Evolutionary conservation across 1,140 invertebrate species (phyloP).

Genomic region (Drosophila burlai): DNA sequence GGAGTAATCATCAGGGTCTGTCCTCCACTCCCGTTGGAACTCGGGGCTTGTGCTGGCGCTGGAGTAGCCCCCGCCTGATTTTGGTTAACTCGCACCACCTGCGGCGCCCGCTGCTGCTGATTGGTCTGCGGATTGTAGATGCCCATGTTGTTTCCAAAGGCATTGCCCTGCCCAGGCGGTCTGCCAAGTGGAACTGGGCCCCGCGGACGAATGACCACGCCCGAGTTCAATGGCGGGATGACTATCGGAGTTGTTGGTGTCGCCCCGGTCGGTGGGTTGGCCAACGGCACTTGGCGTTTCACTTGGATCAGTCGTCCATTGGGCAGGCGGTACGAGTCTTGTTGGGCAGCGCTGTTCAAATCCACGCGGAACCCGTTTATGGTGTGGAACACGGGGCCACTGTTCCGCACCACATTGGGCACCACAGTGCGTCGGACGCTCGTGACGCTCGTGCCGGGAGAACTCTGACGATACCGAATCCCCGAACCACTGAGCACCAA

Average conservation of each 20-base stretch:
- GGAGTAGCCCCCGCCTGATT: conserved; percentile 18
- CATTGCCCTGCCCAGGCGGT: conserved; percentile 12
- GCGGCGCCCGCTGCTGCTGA: conserved; percentile 58
- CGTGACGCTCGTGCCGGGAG: not conserved
- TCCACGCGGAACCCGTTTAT: conserved; percentile 84
- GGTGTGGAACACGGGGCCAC: conserved; percentile 79
- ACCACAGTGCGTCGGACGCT: conserved; percentile 63
- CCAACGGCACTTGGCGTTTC: conserved; percentile 69
- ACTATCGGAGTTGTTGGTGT: conserved; percentile 28
- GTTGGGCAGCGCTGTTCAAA: conserved; percentile 82
- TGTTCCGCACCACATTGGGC: conserved; percentile 45
- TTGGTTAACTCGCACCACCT: conserved; percentile 56
- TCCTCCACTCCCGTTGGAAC: conserved; percentile 38
- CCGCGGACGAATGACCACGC: conserved; percentile 53
- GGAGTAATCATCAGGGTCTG: conserved; percentile 32
- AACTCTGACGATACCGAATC: conserved; percentile 63
- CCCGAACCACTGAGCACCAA: conserved; percentile 72
- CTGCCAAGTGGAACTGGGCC: conserved; percentile 3
- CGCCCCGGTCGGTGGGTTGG: conserved; percentile 3
- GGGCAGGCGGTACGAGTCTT: conserved; percentile 81
- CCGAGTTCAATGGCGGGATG: conserved; percentile 18
- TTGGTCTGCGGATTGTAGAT: conserved; percentile 69
- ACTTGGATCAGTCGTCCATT: conserved; percentile 84
- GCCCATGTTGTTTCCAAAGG: conserved; percentile 61
- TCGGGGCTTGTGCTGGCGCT: conserved; percentile 3